phyloP scores from a whole-genome alignment of 2,888 invertebrate genomes.

The Tinea trinotella region DNA sequence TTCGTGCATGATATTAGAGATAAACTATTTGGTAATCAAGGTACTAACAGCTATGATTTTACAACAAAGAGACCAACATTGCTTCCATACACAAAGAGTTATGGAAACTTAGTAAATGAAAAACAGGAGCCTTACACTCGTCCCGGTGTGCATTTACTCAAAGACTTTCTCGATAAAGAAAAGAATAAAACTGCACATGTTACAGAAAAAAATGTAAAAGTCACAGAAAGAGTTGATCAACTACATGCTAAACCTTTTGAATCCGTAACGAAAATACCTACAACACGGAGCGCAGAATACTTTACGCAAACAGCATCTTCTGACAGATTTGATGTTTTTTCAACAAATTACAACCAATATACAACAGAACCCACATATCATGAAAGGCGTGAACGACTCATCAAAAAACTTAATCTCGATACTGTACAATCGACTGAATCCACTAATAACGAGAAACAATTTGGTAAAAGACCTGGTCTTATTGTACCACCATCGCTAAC shows the following conservation, averaged over 20 bases:
- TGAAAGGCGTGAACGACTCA: conserved; percentile 79
- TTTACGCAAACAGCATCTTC: conserved; percentile 40
- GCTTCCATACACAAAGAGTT: conserved; percentile 55
- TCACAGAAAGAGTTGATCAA: conserved; percentile 37
- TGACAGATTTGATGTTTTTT: conserved; percentile 38
- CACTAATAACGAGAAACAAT: conserved; percentile 55
- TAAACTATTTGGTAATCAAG: conserved; percentile 32
- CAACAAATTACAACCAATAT: conserved; percentile 32
- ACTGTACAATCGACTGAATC: conserved; percentile 56
- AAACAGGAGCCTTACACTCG: conserved; percentile 59
- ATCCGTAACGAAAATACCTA: conserved; percentile 57
- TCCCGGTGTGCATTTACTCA: conserved; percentile 57
- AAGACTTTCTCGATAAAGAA: conserved; percentile 51
- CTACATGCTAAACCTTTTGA: conserved; percentile 45
- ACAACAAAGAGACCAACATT: conserved; percentile 56
- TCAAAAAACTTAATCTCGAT: conserved; percentile 77
- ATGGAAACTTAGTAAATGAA: conserved; percentile 35
- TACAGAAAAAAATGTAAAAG: conserved; percentile 38
- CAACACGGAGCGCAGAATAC: conserved; percentile 38
- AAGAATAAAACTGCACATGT: conserved; percentile 45
- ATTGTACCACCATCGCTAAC: conserved; percentile 81
- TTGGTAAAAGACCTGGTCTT: conserved; percentile 74
- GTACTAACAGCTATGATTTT: conserved; percentile 24
- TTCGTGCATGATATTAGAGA: conserved; percentile 50
- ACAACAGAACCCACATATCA: conserved; percentile 63